Conservation (phyloP, 2,113 vertebrate genomes). For the Pollimyrus isidori region DNA sequence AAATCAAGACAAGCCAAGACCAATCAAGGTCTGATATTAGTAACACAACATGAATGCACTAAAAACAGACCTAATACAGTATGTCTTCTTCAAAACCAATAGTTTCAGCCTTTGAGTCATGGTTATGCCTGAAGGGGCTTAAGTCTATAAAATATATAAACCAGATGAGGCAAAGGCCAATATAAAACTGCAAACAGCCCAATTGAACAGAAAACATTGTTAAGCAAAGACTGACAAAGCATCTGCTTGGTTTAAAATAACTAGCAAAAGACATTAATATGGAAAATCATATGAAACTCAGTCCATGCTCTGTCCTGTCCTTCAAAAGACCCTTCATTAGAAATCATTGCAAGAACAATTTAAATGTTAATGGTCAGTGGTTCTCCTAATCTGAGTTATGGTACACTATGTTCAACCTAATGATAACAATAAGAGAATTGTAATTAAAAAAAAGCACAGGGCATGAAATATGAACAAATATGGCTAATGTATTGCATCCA, state of each 20-base stretch:
- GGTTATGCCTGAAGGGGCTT: neutral
- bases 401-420: conserved; percentile 11
- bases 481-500: conserved; percentile 28
- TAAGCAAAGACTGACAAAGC: neutral
- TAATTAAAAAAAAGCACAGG: conserved; percentile 31
- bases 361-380: conserved; percentile 18
- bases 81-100: neutral
- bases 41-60: neutral
- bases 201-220: neutral
- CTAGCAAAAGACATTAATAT: neutral
- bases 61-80: no score
- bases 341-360: conserved; percentile 21
- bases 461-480: conserved; percentile 31
- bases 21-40: neutral
- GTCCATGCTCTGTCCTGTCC: neutral
- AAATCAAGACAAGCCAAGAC: neutral
- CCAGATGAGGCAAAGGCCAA: neutral
- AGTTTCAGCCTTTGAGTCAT: neutral
- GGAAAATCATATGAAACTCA: neutral
- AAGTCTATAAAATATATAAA: neutral
- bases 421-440: conserved; percentile 24
- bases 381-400: conserved; percentile 22
- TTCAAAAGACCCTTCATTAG: conserved; percentile 6
- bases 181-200: neutral
- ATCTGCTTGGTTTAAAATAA: neutral